Evolutionary conservation across 2,113 vertebrate genomes (phyloP).

Genomic region (Tricholaema leucomelas): DNA sequence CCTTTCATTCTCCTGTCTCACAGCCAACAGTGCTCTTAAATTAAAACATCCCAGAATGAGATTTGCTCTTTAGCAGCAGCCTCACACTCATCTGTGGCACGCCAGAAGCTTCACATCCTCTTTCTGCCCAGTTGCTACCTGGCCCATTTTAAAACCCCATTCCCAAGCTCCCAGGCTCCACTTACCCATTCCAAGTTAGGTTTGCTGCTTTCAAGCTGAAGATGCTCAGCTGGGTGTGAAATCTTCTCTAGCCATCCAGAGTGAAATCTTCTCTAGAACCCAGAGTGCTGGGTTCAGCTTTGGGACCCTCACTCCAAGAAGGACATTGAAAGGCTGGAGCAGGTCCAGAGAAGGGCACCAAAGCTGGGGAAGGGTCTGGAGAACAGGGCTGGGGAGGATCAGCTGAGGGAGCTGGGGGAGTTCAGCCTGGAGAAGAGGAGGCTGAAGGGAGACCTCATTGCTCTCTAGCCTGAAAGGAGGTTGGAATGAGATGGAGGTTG

Average conservation of each 20-base stretch:
- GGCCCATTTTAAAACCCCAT: neutral
- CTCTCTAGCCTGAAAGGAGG: too few species aligned
- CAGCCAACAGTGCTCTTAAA: neutral
- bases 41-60: neutral
- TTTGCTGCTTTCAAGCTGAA: neutral
- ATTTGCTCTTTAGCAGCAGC: neutral
- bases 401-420: too few species aligned
- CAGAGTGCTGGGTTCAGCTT: too few species aligned
- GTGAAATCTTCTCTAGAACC: neutral
- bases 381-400: too few species aligned
- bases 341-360: too few species aligned
- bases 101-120: neutral
- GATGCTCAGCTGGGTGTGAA: neutral
- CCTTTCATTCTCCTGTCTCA: conserved; percentile 19
- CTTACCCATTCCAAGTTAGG: neutral
- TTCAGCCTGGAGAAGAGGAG: too few species aligned
- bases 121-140: neutral
- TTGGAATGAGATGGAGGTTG: neutral
- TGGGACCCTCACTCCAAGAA: too few species aligned
- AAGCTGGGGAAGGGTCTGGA: too few species aligned
- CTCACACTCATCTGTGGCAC: neutral
- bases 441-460: too few species aligned
- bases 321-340: too few species aligned
- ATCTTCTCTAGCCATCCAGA: neutral
- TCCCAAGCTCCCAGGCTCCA: neutral